Percentiles rank a stretch among this genome's conserved stretches.
phyloP scores from a whole-genome alignment of 2,113 vertebrate species.

The Tetrao urogallus region DNA sequence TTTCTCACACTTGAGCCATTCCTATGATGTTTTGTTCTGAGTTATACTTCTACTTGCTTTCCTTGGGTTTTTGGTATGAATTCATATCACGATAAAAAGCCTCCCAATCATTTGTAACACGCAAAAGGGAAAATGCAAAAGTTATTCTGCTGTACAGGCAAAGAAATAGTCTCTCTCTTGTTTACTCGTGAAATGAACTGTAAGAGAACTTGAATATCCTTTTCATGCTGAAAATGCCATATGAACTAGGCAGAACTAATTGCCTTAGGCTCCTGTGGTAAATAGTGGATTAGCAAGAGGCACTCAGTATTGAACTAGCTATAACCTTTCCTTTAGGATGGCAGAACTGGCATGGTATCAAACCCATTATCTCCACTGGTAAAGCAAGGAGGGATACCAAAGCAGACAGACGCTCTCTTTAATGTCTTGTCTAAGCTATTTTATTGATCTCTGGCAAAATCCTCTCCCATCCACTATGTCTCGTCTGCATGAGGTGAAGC shows the following conservation, averaged over 20 bases:
- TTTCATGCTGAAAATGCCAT: not conserved
- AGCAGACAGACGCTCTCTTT: slow-evolving; percentile 40
- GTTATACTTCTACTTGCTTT: not conserved
- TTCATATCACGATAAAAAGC: not conserved
- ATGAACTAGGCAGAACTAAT: slow-evolving; percentile 7
- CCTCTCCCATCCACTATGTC: slow-evolving; percentile 46
- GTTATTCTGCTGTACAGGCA: not conserved
- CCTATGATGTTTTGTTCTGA: not conserved
- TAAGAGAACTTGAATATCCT: not conserved
- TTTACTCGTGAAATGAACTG: not conserved
- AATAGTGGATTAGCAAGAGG: slow-evolving; percentile 42
- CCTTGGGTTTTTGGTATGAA: not conserved
- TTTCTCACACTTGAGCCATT: not conserved
- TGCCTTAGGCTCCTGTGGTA: not conserved
- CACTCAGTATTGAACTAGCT: slow-evolving; percentile 41
- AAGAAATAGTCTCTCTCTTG: not conserved
- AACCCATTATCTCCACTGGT: slow-evolving; percentile 48
- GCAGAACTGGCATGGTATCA: slow-evolving; percentile 68
- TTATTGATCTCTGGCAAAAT: slow-evolving; percentile 69
- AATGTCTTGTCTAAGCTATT: slow-evolving; percentile 51
- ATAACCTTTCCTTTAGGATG: slow-evolving; percentile 29
- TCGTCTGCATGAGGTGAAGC: slow-evolving; percentile 4
- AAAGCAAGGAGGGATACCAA: slow-evolving; percentile 58
- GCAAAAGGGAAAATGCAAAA: not conserved
- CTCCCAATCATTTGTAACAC: not conserved